These are phyloP conservation scores for Coregonus ussuriensis DNA, from an alignment of 2,797 vertebrate species.

Conservation along the genomic window DNA sequence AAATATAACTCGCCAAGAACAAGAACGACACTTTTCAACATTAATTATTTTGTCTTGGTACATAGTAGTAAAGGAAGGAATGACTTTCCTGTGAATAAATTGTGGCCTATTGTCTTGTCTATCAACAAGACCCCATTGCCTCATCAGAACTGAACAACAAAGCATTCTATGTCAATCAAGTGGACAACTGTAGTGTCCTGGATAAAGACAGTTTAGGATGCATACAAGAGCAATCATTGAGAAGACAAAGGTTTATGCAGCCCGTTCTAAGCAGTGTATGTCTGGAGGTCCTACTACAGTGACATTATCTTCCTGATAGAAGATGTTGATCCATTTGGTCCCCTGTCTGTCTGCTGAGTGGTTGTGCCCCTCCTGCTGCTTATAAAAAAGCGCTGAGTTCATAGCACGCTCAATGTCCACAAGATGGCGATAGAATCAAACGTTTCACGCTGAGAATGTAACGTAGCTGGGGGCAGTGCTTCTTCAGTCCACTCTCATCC, in stretches of 20 bases:
- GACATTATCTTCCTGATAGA: too few relatives aligned
- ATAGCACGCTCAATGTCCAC: constrained; percentile 29
- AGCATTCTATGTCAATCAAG: too few relatives aligned
- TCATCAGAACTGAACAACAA: not conserved
- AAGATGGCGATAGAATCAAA: constrained; percentile 42
- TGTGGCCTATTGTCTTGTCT: not conserved
- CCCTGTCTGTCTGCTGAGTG: not conserved
- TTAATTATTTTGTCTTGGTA: not conserved
- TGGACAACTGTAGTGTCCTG: too few relatives aligned
- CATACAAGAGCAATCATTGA: too few relatives aligned
- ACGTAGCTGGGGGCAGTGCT: not conserved
- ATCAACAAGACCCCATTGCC: not conserved
- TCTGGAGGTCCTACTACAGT: too few relatives aligned
- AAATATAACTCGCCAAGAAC: not conserved
- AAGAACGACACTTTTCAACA: not conserved
- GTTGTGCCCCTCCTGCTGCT: not conserved
- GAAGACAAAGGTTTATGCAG: too few relatives aligned
- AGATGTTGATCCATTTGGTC: too few relatives aligned
- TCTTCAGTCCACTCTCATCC: not conserved
- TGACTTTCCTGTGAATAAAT: not conserved
- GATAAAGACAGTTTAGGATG: too few relatives aligned
- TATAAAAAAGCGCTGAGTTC: not conserved
- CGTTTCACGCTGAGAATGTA: not conserved
- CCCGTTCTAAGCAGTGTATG: too few relatives aligned
- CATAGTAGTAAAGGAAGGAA: not conserved